Evolutionary conservation across 37 sponge, comb jelly and placozoan species (phyloP), one percentile per base, ranked within the genome.

Genomic region (Dysidea cf. avara): DNA sequence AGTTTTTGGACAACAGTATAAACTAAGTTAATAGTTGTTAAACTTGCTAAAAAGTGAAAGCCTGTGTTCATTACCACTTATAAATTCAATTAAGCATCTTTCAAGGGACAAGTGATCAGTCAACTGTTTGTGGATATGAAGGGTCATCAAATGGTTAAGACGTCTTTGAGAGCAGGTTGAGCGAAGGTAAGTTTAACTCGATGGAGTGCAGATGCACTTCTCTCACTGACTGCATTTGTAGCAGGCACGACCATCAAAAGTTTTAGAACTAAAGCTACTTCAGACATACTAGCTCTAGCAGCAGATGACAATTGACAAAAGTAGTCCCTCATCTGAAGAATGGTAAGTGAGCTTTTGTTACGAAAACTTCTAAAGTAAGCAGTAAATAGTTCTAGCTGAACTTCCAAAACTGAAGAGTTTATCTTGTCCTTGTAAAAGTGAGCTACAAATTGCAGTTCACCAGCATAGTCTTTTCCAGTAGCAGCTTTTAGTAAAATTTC

Each of bases 171-270:
- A 30, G 76, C 74, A 75, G 6, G 83, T 75, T 58, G 76, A 55
- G 50, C 76, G 22, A 0, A 74, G 60, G 69, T 82, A 82, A 3
- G 50, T 75, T 82, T 82, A 51, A 82, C 16, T 34, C 75, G 67
- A 58, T 61, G 58, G 38, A 82, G 53, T 32, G 81, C 83, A 54
- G 83, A 82, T 39, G 53, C 68, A 68, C 70, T 69, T 26, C 76
- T 40, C 60, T 82, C 83, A 25, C 33, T 40, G 25, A 66, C 60
- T 31, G 83, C 83, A 75, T 82, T 82, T 14, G 69, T 82, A 21
- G 83, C 76, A 22, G 83, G 83, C 71, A 82, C 75, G 25, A 82
- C 76, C 64, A 82, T 25, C 0, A 82, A 20, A 26, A 82, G 61
- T 56, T 72, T 81, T 21, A 81, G 39, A 24, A 72, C 47, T 18